Conservation (phyloP, 1,140 invertebrate genomes). For the Palaemon carinicauda region DNA sequence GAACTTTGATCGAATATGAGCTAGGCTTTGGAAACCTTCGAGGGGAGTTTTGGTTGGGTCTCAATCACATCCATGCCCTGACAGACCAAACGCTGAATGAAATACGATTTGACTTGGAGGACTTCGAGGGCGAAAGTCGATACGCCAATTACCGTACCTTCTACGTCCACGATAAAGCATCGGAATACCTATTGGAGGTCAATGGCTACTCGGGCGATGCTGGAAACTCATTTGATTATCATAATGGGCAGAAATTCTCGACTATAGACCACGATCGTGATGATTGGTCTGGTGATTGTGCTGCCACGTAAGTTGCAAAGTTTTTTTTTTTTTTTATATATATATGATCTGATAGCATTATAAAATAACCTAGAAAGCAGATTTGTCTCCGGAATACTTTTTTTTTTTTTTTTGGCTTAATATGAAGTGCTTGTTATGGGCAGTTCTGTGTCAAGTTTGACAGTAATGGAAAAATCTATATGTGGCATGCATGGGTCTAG, state of each 20-base stretch:
- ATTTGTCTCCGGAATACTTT: no score
- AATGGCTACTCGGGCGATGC: constrained; percentile 57
- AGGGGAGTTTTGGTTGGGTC: constrained; percentile 65
- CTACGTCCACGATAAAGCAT: constrained; percentile 48
- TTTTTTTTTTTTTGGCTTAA: no score
- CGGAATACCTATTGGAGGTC: constrained; percentile 54
- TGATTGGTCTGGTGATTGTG: neutral
- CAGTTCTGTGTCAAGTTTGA: no score
- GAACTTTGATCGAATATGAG: constrained; percentile 67
- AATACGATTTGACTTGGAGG: constrained; percentile 59
- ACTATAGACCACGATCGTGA: constrained; percentile 62
- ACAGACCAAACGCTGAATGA: constrained; percentile 45
- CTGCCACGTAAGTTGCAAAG: no score
- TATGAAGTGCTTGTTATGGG: no score
- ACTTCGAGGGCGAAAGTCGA: constrained; percentile 58
- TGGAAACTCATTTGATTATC: constrained; percentile 49
- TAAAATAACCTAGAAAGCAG: no score
- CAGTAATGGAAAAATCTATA: no score
- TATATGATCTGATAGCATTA: no score
- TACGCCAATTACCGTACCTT: constrained; percentile 59
- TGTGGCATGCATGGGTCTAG: no score
- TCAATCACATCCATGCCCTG: constrained; percentile 58
- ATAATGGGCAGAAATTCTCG: constrained; percentile 60
- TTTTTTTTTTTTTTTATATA: no score
- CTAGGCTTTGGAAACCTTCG: constrained; percentile 67